These are phyloP conservation scores for Leptodactylus fuscus DNA, from an alignment of 2,113 vertebrate species.

Conservation along the genomic window DNA sequence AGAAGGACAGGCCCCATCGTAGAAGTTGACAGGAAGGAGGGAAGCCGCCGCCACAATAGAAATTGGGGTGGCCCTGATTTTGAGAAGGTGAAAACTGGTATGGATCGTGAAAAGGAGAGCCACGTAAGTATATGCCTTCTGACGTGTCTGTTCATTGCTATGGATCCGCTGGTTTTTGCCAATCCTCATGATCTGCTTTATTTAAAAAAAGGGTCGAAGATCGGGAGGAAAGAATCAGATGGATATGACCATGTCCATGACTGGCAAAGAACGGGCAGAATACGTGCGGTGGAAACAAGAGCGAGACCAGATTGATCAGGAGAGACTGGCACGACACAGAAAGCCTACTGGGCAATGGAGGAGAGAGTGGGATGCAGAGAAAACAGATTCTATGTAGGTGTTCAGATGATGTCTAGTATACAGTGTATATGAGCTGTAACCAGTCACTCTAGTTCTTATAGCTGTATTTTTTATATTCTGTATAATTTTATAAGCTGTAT, in stretches of 20 bases:
- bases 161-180: too few relatives aligned
- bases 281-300: slow-evolving; percentile 95
- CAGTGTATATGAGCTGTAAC: neutral
- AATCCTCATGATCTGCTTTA: neutral
- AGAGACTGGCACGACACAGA: slow-evolving; percentile 86
- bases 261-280: slow-evolving; percentile 87
- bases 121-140: slow-evolving; percentile 72
- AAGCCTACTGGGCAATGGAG: slow-evolving; percentile 91
- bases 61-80: slow-evolving; percentile 95
- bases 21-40: slow-evolving; percentile 83
- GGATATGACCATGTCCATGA: slow-evolving; percentile 95
- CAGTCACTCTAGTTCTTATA: too few relatives aligned
- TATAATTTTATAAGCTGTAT: neutral
- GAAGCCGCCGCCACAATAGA: slow-evolving; percentile 86
- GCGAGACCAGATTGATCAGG: slow-evolving; percentile 89
- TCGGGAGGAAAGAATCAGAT: slow-evolving; percentile 32
- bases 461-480: too few relatives aligned
- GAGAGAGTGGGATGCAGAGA: slow-evolving; percentile 92
- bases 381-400: slow-evolving; percentile 83
- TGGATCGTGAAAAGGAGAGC: slow-evolving; percentile 82
- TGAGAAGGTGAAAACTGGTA: slow-evolving; percentile 83
- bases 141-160: neutral
- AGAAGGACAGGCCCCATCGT: slow-evolving; percentile 74
- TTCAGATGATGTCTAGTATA: neutral
- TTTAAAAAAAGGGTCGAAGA: slow-evolving; percentile 30